Conservation (phyloP, 2,888 invertebrate genomes). For the Rosalia funebris region DNA sequence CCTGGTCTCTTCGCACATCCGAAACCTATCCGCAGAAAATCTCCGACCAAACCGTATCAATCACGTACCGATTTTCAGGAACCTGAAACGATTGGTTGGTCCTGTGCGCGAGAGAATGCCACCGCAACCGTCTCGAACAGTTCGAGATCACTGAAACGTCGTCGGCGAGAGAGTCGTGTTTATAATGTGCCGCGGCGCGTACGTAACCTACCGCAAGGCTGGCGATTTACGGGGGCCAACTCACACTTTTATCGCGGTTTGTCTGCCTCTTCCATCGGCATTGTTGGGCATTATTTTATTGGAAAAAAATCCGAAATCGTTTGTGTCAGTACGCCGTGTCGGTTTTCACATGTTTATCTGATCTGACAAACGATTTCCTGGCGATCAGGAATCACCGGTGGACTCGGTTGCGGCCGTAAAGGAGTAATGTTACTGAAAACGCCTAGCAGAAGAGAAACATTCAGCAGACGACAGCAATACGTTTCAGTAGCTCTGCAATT, state of each 20-base stretch:
- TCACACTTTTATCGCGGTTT: slow-evolving; percentile 28
- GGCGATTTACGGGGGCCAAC: slow-evolving; percentile 16
- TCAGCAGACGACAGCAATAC: too few species aligned
- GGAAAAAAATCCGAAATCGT: too few species aligned
- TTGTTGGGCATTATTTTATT: slow-evolving; percentile 7
- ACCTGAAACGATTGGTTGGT: slow-evolving; percentile 41
- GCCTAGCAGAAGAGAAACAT: too few species aligned
- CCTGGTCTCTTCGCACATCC: slow-evolving; percentile 11
- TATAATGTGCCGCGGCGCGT: slow-evolving; percentile 28
- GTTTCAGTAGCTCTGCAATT: too few species aligned
- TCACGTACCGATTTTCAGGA: slow-evolving; percentile 41
- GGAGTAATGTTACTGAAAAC: too few species aligned
- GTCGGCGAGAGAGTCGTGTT: slow-evolving; percentile 24
- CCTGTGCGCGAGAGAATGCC: slow-evolving; percentile 26
- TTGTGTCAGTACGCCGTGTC: too few species aligned
- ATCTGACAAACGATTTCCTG: too few species aligned
- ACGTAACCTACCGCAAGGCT: slow-evolving; percentile 41
- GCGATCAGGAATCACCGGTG: too few species aligned
- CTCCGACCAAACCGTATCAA: slow-evolving; percentile 40
- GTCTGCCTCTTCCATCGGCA: slow-evolving; percentile 6
- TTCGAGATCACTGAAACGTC: slow-evolving; percentile 37
- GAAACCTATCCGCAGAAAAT: slow-evolving; percentile 1
- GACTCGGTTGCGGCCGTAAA: too few species aligned
- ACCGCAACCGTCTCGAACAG: slow-evolving; percentile 21
- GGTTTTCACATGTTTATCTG: too few species aligned